Conservation (phyloP, 2,797 vertebrate species). For the Macropodus opercularis region DNA sequence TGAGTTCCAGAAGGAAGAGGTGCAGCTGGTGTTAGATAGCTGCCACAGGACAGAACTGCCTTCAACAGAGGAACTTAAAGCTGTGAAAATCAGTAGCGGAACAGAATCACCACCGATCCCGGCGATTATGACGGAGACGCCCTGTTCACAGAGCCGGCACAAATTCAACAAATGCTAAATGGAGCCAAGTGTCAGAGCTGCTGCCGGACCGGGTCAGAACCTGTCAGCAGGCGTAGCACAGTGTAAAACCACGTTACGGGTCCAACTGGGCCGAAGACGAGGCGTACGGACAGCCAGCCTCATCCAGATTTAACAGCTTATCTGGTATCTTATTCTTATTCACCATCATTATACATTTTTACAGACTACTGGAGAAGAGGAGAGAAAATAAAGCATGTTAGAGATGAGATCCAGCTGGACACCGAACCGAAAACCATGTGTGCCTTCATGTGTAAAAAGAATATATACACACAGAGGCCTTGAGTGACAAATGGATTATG, state of each 20-base stretch:
- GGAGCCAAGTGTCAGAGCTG: conserved; percentile 6
- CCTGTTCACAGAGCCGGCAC: conserved; percentile 17
- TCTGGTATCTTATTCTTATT: too few species aligned
- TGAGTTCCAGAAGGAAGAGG: conserved; percentile 1
- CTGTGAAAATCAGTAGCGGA: conserved; percentile 27
- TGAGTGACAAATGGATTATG: conserved; percentile 7
- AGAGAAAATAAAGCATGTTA: too few species aligned
- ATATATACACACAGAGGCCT: conserved; percentile 3
- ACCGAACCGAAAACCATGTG: too few species aligned
- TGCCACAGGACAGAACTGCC: too few species aligned
- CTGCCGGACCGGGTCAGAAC: not conserved
- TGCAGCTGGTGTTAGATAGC: conserved; percentile 4
- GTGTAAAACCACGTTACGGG: too few species aligned
- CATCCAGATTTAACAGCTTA: too few species aligned
- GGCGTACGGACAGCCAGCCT: too few species aligned
- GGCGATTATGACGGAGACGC: conserved; percentile 25
- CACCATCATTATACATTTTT: too few species aligned
- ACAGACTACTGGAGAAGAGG: too few species aligned
- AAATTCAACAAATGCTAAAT: conserved; percentile 37
- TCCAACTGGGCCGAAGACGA: too few species aligned
- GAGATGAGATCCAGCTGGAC: too few species aligned
- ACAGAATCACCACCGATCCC: conserved; percentile 38
- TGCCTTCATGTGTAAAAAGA: not conserved
- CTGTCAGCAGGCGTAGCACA: not conserved
- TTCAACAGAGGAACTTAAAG: too few species aligned